Percentiles rank a stretch among this genome's conserved stretches.
These are phyloP conservation scores for Notospermus geniculatus DNA, from an alignment of 1,140 invertebrate genomes.

Conservation along the genomic window DNA sequence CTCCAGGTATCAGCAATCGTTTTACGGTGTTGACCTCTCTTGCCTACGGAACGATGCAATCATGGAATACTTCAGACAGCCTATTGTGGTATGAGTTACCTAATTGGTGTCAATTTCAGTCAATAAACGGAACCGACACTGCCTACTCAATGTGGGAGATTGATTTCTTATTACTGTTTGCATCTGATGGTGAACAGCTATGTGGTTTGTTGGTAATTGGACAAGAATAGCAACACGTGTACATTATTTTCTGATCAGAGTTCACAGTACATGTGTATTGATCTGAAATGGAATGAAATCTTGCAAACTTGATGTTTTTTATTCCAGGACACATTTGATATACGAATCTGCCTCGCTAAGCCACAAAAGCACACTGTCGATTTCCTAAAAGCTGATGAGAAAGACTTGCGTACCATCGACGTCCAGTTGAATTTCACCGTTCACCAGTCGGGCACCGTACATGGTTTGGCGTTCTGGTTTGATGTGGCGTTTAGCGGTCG, in stretches of 20 bases:
- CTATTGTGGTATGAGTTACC: constrained; percentile 73
- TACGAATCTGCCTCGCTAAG: constrained; percentile 94
- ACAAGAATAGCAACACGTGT: too few relatives aligned
- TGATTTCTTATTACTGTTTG: too few relatives aligned
- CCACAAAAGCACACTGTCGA: constrained; percentile 93
- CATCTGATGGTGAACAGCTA: too few relatives aligned
- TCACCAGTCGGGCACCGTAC: constrained; percentile 89
- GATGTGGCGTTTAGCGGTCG: constrained; percentile 97
- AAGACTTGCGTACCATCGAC: constrained; percentile 91
- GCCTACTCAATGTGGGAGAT: too few relatives aligned
- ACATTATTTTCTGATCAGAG: too few relatives aligned
- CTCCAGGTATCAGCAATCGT: constrained; percentile 85
- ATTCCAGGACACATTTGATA: constrained; percentile 93
- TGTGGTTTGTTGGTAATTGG: too few relatives aligned
- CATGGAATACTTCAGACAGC: constrained; percentile 97
- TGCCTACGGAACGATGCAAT: constrained; percentile 85
- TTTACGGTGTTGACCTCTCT: constrained; percentile 96
- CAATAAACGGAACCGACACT: too few relatives aligned
- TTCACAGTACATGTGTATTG: too few relatives aligned
- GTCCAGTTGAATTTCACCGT: constrained; percentile 93
- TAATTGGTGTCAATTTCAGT: too few relatives aligned
- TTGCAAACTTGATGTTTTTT: too few relatives aligned
- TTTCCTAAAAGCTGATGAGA: constrained; percentile 89
- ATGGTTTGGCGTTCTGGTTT: constrained; percentile 99
- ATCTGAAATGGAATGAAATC: too few relatives aligned